Evolutionary conservation across 2,113 vertebrate genomes (phyloP).

Genomic region (Scomber colias): DNA sequence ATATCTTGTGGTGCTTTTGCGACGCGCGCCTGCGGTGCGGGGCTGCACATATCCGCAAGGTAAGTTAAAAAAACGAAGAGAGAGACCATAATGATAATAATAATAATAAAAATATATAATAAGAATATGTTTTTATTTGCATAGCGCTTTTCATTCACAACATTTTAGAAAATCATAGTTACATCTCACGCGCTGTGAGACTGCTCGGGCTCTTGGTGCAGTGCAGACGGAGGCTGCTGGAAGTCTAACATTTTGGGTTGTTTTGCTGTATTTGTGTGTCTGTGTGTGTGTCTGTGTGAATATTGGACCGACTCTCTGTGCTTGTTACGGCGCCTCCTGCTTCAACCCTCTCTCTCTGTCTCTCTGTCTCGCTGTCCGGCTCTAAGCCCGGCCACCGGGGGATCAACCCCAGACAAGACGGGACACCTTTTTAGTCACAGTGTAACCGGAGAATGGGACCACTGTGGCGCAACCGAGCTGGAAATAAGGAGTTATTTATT

Average conservation of each 20-base stretch:
- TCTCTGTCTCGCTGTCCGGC: background rate
- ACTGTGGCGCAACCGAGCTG: conserved; percentile 23
- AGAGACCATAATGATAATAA: no score
- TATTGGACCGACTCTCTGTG: conserved; percentile 8
- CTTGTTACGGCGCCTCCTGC: conserved; percentile 51
- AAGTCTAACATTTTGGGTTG: conserved; percentile 13
- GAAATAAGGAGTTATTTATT: conserved; percentile 32
- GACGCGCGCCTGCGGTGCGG: conserved; percentile 66
- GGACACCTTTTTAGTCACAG: conserved; percentile 55
- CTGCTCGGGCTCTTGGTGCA: conserved; percentile 15
- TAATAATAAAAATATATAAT: no score
- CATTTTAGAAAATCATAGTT: no score
- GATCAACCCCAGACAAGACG: no score
- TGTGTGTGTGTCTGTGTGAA: background rate
- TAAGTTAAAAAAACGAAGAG: conserved; percentile 60
- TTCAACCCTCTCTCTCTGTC: background rate
- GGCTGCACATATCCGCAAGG: conserved; percentile 68
- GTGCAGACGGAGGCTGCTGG: conserved; percentile 12
- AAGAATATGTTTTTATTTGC: no score
- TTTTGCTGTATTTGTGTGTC: background rate
- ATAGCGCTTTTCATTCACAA: no score
- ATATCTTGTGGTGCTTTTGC: conserved; percentile 47
- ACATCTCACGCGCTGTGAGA: no score
- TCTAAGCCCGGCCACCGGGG: no score
- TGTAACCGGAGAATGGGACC: conserved; percentile 74